Evolutionary conservation across 2,888 invertebrate species (phyloP).

Genomic region (Polymixis lichenea): DNA sequence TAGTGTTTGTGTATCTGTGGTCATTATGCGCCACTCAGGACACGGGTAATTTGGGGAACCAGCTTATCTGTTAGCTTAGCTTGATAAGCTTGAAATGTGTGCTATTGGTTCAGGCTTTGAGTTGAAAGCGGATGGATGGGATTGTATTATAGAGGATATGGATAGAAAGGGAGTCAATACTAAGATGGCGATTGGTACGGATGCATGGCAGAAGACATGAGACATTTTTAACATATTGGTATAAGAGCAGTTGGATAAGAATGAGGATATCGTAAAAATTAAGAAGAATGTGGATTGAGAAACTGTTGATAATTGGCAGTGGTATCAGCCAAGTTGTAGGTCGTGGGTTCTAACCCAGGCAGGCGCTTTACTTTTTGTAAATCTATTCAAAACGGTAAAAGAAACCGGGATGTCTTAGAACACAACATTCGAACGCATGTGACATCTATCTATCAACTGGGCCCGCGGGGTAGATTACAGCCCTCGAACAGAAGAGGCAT

Average conservation of each 20-base stretch:
- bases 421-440: too few relatives aligned
- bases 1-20: slow-evolving; percentile 60
- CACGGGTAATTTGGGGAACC: slow-evolving; percentile 32
- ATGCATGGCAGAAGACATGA: not conserved
- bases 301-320: not conserved
- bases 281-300: not conserved
- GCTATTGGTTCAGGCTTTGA: not conserved
- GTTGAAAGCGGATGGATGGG: not conserved
- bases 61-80: slow-evolving; percentile 39
- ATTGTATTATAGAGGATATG: not conserved
- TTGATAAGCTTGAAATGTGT: slow-evolving; percentile 28
- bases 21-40: slow-evolving; percentile 57
- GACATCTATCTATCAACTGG: too few relatives aligned
- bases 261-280: not conserved
- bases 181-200: not conserved
- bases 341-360: too few relatives aligned
- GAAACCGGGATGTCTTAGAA: too few relatives aligned
- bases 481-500: too few relatives aligned
- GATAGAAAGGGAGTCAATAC: not conserved
- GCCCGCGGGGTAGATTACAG: too few relatives aligned
- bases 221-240: not conserved
- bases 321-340: too few relatives aligned
- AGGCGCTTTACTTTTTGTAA: too few relatives aligned
- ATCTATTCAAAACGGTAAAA: too few relatives aligned
- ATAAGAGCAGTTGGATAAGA: not conserved